Base-by-base conservation (phyloP, 2,797 vertebrate species). In the Ptychobarbus kaznakovi region DNA sequence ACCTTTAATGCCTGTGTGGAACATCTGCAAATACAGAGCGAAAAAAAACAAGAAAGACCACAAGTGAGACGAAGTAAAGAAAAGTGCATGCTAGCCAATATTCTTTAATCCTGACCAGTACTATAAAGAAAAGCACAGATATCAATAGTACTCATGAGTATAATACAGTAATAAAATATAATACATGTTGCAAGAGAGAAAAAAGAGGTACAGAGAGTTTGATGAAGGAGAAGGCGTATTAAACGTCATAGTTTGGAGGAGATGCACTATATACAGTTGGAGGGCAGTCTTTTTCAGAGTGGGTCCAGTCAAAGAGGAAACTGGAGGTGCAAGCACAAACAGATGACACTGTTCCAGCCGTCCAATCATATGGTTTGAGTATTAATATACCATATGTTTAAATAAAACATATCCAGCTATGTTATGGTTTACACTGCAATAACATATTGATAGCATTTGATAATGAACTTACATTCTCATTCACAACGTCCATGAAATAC, bases 81-180 rank as follows among this genome's bases (percentile, higher is more conserved):
- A 91, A 93, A 94, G 92, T 92, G 94, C 95, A 96, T 96, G 95
- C 95, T 94, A 94, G 93, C 93, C 93, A 92, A 95, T 92, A 89
- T 82, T 87, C 88, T 93, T 92, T 93, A 93, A 93, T 89, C 83
- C 88, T 90, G 92, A 92, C 93, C 81, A 87, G 92, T 90, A 90
- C 90, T 91, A 90, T 87, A 92, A 91, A 92, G 91, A 93, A 93
- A 94, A 93, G 91, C 92, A 94, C 89, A 87, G 87, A 94, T 93
- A 94, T 94, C 92, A 93, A 94, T 94, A 93, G 92, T 88, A 94
- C 93, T 94, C 89, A 92, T 92, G 91, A 91, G 92, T 92, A 94
- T 93, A 91, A 94, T 92, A 95, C 92, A 92, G 94, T 95, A 95
- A 91, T 94, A 96, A 96, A 96, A 95, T 95, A 94, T 93, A 92